Conservation (phyloP, 1,140 invertebrate species). For the Xylocopa sonorina region DNA sequence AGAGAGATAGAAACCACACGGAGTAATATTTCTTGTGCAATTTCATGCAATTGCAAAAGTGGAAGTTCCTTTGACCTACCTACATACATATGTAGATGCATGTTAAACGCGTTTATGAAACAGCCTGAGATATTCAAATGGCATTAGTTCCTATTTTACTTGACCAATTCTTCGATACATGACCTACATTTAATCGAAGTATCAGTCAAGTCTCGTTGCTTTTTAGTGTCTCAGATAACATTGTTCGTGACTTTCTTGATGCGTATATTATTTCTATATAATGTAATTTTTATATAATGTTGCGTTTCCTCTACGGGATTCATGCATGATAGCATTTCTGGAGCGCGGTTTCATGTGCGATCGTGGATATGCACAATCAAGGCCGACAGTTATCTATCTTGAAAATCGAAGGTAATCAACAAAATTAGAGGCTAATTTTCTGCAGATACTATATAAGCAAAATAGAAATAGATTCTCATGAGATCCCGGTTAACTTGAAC, state of each 20-base stretch:
- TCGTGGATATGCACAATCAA: not conserved
- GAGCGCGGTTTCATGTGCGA: not conserved
- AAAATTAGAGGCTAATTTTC: not conserved
- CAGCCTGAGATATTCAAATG: not conserved
- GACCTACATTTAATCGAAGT: too few relatives aligned
- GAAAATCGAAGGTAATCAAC: constrained; percentile 3
- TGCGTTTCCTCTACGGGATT: not conserved
- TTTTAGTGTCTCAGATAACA: too few relatives aligned
- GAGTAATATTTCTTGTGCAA: not conserved
- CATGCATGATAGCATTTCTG: constrained; percentile 16
- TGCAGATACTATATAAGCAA: not conserved
- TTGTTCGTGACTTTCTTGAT: too few relatives aligned
- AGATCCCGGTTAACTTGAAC: not conserved
- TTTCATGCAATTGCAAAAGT: not conserved
- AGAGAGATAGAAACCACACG: not conserved
- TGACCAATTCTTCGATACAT: too few relatives aligned
- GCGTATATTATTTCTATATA: too few relatives aligned
- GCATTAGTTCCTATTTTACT: not conserved
- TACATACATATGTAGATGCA: not conserved
- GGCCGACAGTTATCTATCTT: not conserved
- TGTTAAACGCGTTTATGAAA: not conserved
- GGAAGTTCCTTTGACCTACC: not conserved
- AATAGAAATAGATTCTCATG: not conserved
- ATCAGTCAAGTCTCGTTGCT: too few relatives aligned
- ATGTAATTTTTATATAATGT: not conserved